Conservation (phyloP, 1,140 invertebrate species). For the Achroia grisella region DNA sequence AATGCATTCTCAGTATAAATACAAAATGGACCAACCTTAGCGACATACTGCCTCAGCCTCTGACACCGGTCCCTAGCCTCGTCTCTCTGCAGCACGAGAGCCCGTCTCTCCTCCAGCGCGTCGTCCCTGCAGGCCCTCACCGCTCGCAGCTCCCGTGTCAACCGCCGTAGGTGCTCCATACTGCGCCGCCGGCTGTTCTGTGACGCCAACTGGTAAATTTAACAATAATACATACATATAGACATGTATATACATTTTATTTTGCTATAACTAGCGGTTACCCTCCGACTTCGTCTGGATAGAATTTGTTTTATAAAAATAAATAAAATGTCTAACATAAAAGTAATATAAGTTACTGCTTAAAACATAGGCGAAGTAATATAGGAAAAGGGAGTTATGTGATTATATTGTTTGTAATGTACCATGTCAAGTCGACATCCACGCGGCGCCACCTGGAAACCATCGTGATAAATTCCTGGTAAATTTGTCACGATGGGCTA, state of each 20-base stretch:
- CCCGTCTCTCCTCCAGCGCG: slow-evolving; percentile 31
- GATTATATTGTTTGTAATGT: too few species aligned
- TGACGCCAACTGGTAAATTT: slow-evolving; percentile 41
- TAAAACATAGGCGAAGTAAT: too few species aligned
- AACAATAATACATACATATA: not conserved
- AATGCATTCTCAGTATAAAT: too few species aligned
- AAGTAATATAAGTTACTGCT: too few species aligned
- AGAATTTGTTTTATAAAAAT: too few species aligned
- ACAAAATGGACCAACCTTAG: slow-evolving; percentile 22
- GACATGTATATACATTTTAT: not conserved
- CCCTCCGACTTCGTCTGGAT: not conserved
- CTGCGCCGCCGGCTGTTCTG: slow-evolving; percentile 55
- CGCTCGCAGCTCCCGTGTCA: slow-evolving; percentile 45
- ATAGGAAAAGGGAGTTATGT: too few species aligned
- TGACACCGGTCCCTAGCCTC: slow-evolving; percentile 20
- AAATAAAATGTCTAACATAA: too few species aligned
- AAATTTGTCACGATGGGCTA: too few species aligned
- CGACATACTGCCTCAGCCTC: slow-evolving; percentile 24
- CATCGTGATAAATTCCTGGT: too few species aligned
- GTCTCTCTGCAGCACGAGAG: slow-evolving; percentile 23
- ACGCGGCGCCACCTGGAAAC: too few species aligned
- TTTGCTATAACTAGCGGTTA: not conserved
- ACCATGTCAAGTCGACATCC: too few species aligned
- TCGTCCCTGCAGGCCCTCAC: slow-evolving; percentile 40
- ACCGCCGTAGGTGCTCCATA: slow-evolving; percentile 42